Evolutionary conservation across 2,797 vertebrate genomes (phyloP), one percentile per base, ranked within the genome.

Genomic region (Tangara arthus): DNA sequence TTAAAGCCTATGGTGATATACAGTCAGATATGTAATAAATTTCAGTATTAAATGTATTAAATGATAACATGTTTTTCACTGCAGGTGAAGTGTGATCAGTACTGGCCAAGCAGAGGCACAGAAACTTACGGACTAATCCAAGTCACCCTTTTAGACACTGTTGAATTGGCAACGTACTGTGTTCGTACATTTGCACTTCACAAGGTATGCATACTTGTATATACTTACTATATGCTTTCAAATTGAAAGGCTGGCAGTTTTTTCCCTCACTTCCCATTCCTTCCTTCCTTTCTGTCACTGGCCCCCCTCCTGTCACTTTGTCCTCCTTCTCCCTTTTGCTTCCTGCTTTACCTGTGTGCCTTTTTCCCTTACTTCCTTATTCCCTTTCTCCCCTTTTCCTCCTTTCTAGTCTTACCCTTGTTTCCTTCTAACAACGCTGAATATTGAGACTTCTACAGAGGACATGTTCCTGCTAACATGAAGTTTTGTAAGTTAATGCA

Each of bases 51-150:
- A 65, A 69, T 72, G 6, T 78, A 57, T 68, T 79, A 72, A 88
- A 59, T 93, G 37, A 57, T 86, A 72, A 28, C 10, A 44, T 97
- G 7, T 95, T 90, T 97, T 85, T 95, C 95, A 12, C 87, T 97
- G 9, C 97, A 99, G 99, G 99, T 99, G 63, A 99, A 99, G 95
- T 99, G 99, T 98, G 99, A 99, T 98, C 99, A 99, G 23, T 99
- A 99, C 92, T 99, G 99, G 99, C 99, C 99, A 44, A 99, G 98
- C 52, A 98, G 99, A 98, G 99, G 98, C 69, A 99, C 99, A 6
- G 99, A 99, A 96, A 99, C 99, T 7, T 99, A 99, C 0, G 99
- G 99, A 28, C 98, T 99, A 90, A 99, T 99, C 93, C 99, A 99
- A 97, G 99, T 99, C 90, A 99, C 99, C 0, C 98, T 99, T 93